A percentile compares a stretch with the other conserved stretches of the same genome.
Evolutionary conservation across 2,113 vertebrate genomes (phyloP).

Genomic region (mouse (Mus musculus)): DNA sequence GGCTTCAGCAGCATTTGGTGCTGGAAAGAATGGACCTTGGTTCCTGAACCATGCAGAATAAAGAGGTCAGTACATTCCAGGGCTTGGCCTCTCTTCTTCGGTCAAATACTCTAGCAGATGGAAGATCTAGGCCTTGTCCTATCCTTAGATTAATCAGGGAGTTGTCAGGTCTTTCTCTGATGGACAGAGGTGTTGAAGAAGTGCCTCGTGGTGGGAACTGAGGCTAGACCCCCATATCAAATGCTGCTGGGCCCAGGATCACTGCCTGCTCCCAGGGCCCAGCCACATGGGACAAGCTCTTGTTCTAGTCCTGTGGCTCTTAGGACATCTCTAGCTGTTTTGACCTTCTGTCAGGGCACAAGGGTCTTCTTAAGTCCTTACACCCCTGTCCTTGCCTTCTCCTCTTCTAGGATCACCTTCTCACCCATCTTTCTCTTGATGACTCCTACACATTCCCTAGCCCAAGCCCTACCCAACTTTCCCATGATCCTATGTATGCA

Average conservation of each 20-base stretch:
- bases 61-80: constrained; percentile 62
- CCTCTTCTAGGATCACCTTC: not conserved
- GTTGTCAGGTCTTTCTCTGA: not conserved
- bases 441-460: no score
- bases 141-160: not conserved
- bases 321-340: not conserved
- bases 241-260: not conserved
- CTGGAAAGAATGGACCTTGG: constrained; percentile 41
- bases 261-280: not conserved
- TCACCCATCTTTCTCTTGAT: not conserved
- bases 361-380: not conserved
- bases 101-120: not conserved
- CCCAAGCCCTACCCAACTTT: not conserved
- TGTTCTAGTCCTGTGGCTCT: not conserved
- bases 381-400: not conserved
- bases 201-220: not conserved
- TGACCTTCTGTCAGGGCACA: not conserved
- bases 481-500: fast-evolving
- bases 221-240: not conserved
- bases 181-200: not conserved
- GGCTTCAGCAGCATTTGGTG: not conserved
- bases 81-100: constrained; percentile 23
- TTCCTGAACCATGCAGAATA: not conserved
- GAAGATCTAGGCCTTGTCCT: not conserved
- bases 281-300: no score